Percentiles rank a stretch among this genome's conserved stretches.
Conservation (phyloP, 2,888 invertebrate genomes). For the Podotricha telesiphe region DNA sequence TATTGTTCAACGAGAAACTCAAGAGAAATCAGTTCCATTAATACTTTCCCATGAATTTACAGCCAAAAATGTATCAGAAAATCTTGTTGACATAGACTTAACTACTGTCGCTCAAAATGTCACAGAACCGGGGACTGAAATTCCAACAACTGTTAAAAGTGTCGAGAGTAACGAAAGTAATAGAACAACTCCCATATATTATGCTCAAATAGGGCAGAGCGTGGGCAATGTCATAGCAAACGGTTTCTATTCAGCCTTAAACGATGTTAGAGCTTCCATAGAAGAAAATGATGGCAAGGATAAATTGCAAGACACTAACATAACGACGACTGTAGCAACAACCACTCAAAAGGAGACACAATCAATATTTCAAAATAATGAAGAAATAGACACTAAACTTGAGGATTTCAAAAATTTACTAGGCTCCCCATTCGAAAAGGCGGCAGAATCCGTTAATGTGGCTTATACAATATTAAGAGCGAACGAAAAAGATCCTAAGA, state of each 20-base stretch:
- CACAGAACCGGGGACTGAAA: conserved; percentile 59
- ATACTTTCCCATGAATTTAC: conserved; percentile 60
- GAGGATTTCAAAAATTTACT: conserved; percentile 61
- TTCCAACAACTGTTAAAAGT: conserved; percentile 64
- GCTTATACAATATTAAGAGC: conserved; percentile 69
- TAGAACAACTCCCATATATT: conserved; percentile 73
- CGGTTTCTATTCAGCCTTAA: conserved; percentile 84
- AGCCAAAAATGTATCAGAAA: conserved; percentile 60
- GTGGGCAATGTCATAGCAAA: conserved; percentile 67
- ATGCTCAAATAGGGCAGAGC: conserved; percentile 74
- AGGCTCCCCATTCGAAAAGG: conserved; percentile 68
- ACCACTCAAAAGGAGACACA: conserved; percentile 39
- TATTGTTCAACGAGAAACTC: conserved; percentile 70
- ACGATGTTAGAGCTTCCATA: conserved; percentile 85
- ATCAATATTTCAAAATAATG: conserved; percentile 23
- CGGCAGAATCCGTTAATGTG: conserved; percentile 67
- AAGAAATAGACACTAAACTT: conserved; percentile 22
- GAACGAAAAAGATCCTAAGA: conserved; percentile 62
- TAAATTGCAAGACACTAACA: conserved; percentile 56
- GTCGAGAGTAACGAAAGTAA: conserved; percentile 58
- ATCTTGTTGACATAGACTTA: conserved; percentile 50
- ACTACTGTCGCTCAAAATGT: conserved; percentile 60
- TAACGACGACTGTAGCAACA: conserved; percentile 47
- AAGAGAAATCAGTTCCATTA: conserved; percentile 63
- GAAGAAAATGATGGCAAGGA: conserved; percentile 60